Base-by-base conservation (phyloP, 2,797 vertebrate species). In the Phrynocephalus guinanensis region DNA sequence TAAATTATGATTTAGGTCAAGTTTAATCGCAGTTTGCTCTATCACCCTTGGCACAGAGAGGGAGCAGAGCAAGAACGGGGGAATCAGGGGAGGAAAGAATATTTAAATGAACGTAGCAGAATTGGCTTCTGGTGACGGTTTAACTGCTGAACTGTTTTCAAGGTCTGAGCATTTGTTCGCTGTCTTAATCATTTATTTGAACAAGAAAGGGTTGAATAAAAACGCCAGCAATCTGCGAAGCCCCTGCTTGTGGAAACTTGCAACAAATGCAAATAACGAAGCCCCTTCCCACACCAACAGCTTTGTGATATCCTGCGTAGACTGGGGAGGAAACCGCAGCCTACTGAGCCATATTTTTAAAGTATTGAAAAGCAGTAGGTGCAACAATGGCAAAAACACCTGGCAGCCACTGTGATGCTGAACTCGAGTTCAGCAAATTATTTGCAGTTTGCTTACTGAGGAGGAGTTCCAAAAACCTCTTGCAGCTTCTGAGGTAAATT, bases 1-100 rank as follows among this genome's bases (percentile, higher is more conserved):
- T 95, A 95, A 94, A 94, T 95, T 93, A 94, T 91, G 70, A 94
- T 93, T 93, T 94, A 87, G 87, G 91, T 92, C 91, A 93, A 50
- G 93, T 96, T 95, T 95, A 96, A 95, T 95, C 90, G 93, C 68
- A 86, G 38, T 66, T 94, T 89, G 70, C 88, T 83, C 88, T 89
- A 90, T 85, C 92, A 86, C 89, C 22, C 92, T 93, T 86, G 84
- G 89, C 66, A 85, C 87, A 92, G 90, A 91, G 72, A 67, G 30
- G 2, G 52, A n/a, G 15, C 6, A 18, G 13, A 16, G 24, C 38
- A 11, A 15, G 73, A 7, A 30, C 20, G 33, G 44, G 73, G 9
- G 3, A 24, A 4, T 22, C 5, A 3, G 28, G 24, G 11, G n/a
- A n/a, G 56, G 26, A 70, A 22, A n/a, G 48, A 26, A 48, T 28